Evolutionary conservation across 2,797 vertebrate species (phyloP).

Genomic region (Ptychadena robeensis): DNA sequence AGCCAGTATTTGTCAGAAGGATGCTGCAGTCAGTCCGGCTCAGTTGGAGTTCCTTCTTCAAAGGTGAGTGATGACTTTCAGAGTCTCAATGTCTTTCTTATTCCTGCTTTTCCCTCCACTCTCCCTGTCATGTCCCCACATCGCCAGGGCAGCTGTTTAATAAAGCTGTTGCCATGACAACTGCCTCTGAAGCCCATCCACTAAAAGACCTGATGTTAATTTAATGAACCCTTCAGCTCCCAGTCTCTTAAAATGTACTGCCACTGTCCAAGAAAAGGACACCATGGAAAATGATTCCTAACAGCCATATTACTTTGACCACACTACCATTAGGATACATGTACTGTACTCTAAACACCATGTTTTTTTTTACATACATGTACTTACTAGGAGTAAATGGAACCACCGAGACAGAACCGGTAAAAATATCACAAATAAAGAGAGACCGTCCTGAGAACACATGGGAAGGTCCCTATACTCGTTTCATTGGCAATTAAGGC

Average conservation of each 20-base stretch:
- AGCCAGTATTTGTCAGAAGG: conserved; percentile 53
- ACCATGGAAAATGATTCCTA: conserved; percentile 8
- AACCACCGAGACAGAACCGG: no score
- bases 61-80: conserved; percentile 39
- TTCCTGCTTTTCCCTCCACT: conserved; percentile 20
- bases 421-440: no score
- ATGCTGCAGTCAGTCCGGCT: conserved; percentile 44
- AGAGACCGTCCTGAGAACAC: no score
- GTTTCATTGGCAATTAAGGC: no score
- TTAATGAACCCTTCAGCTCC: conserved; percentile 66
- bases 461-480: no score
- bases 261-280: conserved; percentile 11
- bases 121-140: conserved; percentile 63
- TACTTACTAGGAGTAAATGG: not conserved
- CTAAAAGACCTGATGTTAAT: conserved; percentile 66
- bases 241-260: conserved; percentile 43
- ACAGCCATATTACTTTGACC: not conserved
- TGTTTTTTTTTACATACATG: not conserved
- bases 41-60: conserved; percentile 57
- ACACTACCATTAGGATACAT: not conserved
- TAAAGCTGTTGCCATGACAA: conserved; percentile 63
- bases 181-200: conserved; percentile 62
- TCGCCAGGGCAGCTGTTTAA: conserved; percentile 67
- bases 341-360: no score
- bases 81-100: conserved; percentile 28